phyloP scores from a whole-genome alignment of 2,797 vertebrate genomes.

The Protosalanx chinensis region DNA sequence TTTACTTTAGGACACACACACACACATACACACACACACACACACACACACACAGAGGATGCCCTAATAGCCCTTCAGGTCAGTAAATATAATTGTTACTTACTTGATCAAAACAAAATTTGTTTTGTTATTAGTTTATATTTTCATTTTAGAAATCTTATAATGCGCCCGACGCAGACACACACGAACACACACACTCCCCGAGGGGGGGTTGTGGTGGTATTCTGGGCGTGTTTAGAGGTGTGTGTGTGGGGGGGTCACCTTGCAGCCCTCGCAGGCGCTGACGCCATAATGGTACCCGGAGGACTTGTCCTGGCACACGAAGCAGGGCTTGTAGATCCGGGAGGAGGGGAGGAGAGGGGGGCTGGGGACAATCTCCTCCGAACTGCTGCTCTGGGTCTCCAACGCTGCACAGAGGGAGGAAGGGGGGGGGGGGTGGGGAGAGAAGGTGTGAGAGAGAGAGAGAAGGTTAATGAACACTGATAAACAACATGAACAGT shows the following conservation, averaged over 20 bases:
- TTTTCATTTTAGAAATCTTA: too few species aligned
- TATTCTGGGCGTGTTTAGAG: not conserved
- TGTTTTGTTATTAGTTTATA: too few species aligned
- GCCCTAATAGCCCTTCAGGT: too few species aligned
- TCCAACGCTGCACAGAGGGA: constrained; percentile 76
- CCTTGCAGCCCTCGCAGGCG: constrained; percentile 96
- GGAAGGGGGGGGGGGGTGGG: constrained; percentile 57
- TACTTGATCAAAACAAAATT: too few species aligned
- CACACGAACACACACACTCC: too few species aligned
- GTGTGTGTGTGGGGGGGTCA: constrained; percentile 69
- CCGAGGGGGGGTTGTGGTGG: too few species aligned
- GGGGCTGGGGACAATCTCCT: constrained; percentile 86
- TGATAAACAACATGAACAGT: too few species aligned
- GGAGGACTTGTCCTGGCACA: constrained; percentile 85
- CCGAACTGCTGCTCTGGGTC: constrained; percentile 85
- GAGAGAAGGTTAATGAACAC: not conserved
- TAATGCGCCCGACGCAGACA: too few species aligned
- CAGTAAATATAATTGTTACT: too few species aligned
- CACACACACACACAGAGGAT: too few species aligned
- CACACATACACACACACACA: too few species aligned
- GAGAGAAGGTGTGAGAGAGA: constrained; percentile 21
- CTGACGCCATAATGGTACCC: constrained; percentile 95
- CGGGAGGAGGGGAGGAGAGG: constrained; percentile 72
- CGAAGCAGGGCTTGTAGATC: constrained; percentile 86
- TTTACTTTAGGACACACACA: too few species aligned